phyloP scores from a whole-genome alignment of 2,888 invertebrate genomes.

The Alloscopus bannaensis region DNA sequence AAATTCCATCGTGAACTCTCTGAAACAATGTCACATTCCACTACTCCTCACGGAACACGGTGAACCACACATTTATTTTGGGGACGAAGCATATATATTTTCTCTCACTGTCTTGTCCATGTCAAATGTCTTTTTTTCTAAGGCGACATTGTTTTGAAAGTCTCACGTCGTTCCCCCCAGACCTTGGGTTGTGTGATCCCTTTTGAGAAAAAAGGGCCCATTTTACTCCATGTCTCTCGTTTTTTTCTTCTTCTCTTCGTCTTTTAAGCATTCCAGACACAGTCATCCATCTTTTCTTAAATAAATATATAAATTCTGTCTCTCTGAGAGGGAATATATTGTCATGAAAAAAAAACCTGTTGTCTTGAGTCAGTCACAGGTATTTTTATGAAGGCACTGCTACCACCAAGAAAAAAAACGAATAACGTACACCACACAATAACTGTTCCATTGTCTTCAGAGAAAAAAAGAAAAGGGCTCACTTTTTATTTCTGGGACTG shows the following conservation, averaged over 20 bases:
- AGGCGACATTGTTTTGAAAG: slow-evolving; percentile 65
- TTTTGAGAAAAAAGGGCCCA: slow-evolving; percentile 11
- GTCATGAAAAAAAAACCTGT: slow-evolving; percentile 50
- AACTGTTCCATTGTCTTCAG: slow-evolving; percentile 62
- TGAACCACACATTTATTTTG: too few species aligned
- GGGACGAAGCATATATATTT: slow-evolving; percentile 17
- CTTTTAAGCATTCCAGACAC: slow-evolving; percentile 29
- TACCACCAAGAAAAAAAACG: not conserved
- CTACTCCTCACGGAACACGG: too few species aligned
- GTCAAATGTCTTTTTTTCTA: slow-evolving; percentile 5
- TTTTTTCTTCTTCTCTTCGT: not conserved
- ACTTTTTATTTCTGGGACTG: slow-evolving; percentile 10
- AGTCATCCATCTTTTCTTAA: slow-evolving; percentile 53
- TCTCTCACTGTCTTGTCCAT: not conserved
- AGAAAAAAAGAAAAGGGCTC: slow-evolving; percentile 35
- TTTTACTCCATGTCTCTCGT: not conserved
- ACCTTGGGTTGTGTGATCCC: not conserved
- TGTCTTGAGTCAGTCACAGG: slow-evolving; percentile 26
- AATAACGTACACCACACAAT: slow-evolving; percentile 30
- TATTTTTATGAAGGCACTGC: slow-evolving; percentile 47
- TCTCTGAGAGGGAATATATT: not conserved
- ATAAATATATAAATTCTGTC: slow-evolving; percentile 10
- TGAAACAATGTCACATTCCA: slow-evolving; percentile 36
- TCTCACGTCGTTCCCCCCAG: slow-evolving; percentile 54
- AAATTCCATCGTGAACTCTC: not conserved